Percentiles rank a stretch among this genome's conserved stretches.
Evolutionary conservation across 2,888 invertebrate genomes (phyloP).

Genomic region (Caenorhabditis macrosperma): DNA sequence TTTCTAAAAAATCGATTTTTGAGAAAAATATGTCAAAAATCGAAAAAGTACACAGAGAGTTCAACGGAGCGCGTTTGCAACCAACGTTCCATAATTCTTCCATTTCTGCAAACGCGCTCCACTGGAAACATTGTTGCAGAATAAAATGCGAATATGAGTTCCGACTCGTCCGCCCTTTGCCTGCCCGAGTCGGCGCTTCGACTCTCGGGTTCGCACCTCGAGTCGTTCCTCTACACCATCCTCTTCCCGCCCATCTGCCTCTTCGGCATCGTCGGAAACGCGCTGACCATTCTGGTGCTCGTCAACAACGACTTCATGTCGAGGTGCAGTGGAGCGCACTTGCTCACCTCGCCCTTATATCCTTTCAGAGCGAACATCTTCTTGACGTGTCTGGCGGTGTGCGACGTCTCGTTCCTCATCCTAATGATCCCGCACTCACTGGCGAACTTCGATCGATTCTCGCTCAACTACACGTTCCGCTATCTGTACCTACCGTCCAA

Average conservation of each 20-base stretch:
- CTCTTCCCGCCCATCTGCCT: conserved; percentile 68
- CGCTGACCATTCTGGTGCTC: conserved; percentile 71
- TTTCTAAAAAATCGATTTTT: no score
- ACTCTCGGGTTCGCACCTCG: conserved; percentile 69
- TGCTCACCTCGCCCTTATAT: no score
- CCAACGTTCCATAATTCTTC: no score
- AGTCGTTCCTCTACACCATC: conserved; percentile 70
- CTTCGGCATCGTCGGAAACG: conserved; percentile 74
- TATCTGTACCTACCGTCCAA: conserved; percentile 73
- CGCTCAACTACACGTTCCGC: conserved; percentile 71
- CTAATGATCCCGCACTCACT: conserved; percentile 77
- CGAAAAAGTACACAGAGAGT: no score
- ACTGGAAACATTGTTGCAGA: no score
- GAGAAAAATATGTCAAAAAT: no score
- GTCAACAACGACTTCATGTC: conserved; percentile 74
- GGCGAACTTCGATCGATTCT: conserved; percentile 75
- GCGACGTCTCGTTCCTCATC: conserved; percentile 76
- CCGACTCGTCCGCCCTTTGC: conserved; percentile 62
- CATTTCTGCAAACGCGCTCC: no score
- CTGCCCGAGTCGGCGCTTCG: conserved; percentile 68
- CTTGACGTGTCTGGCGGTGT: conserved; percentile 75
- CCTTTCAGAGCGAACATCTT: conserved; percentile 76
- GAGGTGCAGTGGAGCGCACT: conserved; percentile 47
- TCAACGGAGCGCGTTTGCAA: no score
- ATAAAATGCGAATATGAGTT: conserved; percentile 19